Conservation (phyloP, 2,113 vertebrate species). For the Merops nubicus region DNA sequence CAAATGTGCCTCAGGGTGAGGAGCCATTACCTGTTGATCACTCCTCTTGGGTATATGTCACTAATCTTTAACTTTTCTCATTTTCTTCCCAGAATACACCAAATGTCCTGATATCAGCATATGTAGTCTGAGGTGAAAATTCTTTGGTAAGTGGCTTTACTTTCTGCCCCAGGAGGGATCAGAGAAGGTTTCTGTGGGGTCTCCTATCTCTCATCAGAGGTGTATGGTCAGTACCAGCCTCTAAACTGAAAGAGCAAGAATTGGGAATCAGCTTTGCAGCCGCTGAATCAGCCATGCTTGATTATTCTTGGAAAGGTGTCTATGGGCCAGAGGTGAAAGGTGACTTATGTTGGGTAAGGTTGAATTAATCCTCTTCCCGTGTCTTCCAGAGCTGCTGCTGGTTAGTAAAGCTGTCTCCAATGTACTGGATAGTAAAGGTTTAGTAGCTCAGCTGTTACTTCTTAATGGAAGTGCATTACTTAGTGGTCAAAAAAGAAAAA, state of each 20-base stretch:
- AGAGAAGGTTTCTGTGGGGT: not conserved
- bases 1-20: not conserved
- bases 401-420: not conserved
- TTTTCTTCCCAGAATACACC: not conserved
- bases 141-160: not conserved
- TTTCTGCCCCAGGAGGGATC: not conserved
- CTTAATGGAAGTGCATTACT: not conserved
- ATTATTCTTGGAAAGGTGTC: not conserved
- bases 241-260: not conserved
- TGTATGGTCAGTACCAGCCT: not conserved
- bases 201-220: not conserved
- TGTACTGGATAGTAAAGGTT: not conserved
- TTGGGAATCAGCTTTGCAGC: not conserved
- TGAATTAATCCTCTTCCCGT: rapidly evolving
- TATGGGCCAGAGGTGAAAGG: not conserved
- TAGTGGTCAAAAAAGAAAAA: not conserved
- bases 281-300: not conserved
- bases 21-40: not conserved
- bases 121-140: too few relatives aligned
- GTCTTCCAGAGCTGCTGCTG: not conserved
- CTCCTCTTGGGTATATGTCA: not conserved
- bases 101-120: not conserved
- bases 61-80: not conserved
- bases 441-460: not conserved
- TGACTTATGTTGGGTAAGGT: not conserved